phyloP scores from a whole-genome alignment of 2,113 vertebrate species.

The Cinclus cinclus region DNA sequence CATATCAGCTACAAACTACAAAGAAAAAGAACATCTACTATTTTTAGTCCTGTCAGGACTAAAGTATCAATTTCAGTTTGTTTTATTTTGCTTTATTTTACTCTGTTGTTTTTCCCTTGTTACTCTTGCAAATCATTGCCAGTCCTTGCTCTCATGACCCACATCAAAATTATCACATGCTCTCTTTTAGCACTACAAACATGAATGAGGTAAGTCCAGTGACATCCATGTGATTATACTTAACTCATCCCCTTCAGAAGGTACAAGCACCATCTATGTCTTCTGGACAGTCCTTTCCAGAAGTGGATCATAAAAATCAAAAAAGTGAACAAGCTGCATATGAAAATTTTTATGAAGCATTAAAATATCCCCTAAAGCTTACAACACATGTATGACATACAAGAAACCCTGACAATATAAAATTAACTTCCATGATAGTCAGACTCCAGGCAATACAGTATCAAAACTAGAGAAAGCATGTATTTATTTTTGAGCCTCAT shows the following conservation, averaged over 20 bases:
- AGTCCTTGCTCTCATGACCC: neutral
- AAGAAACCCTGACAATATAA: neutral
- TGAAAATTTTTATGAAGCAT: neutral
- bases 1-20: neutral
- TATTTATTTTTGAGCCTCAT: neutral
- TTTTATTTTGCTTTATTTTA: constrained; percentile 27
- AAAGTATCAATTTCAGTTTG: constrained; percentile 11
- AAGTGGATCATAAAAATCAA: neutral
- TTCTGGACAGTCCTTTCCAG: neutral
- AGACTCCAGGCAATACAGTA: constrained; percentile 10
- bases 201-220: neutral
- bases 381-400: neutral
- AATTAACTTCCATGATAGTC: neutral
- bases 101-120: constrained; percentile 5
- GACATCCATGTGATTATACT: constrained; percentile 6
- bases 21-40: constrained; percentile 4
- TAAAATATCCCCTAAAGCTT: neutral
- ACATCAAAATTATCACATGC: constrained; percentile 28
- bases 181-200: constrained; percentile 27
- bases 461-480: constrained; percentile 8
- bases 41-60: constrained; percentile 25
- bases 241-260: constrained; percentile 10
- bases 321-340: neutral
- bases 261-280: neutral
- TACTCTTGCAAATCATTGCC: constrained; percentile 15